These are phyloP conservation scores for Plutomurus gul DNA, from an alignment of 1,140 invertebrate species.

Conservation along the genomic window DNA sequence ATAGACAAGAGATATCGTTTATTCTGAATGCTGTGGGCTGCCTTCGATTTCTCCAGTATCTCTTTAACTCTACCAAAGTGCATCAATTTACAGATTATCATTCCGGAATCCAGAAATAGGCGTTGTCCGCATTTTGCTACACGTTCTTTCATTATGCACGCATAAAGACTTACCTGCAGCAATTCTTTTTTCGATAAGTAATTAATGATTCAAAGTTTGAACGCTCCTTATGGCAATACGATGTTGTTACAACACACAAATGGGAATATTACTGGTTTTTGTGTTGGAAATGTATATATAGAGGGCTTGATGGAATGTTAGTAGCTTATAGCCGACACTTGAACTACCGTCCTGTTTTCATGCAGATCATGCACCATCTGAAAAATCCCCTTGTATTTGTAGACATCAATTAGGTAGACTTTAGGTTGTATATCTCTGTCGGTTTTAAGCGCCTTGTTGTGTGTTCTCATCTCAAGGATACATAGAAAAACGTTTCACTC, in stretches of 20 bases:
- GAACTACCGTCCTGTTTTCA: constrained; percentile 3
- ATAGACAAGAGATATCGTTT: background rate
- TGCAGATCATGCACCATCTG: background rate
- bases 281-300: background rate
- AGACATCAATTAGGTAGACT: constrained; percentile 13
- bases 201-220: too few species aligned
- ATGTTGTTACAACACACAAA: too few species aligned
- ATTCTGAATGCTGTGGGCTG: background rate
- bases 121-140: too few species aligned
- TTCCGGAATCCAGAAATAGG: too few species aligned
- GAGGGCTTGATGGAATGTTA: too few species aligned
- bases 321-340: too few species aligned
- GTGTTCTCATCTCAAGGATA: constrained; percentile 26
- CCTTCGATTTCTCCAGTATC: background rate
- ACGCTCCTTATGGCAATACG: too few species aligned
- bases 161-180: too few species aligned
- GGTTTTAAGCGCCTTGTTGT: background rate
- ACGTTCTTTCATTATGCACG: too few species aligned
- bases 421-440: constrained; percentile 7
- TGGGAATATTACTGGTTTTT: background rate
- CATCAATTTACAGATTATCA: too few species aligned
- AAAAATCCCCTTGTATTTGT: background rate
- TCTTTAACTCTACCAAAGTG: too few species aligned
- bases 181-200: too few species aligned
- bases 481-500: background rate